A percentile compares a stretch with the other conserved stretches of the same genome.
Conservation (phyloP, 2,888 invertebrate genomes). For the Drosophila sordidapex region DNA sequence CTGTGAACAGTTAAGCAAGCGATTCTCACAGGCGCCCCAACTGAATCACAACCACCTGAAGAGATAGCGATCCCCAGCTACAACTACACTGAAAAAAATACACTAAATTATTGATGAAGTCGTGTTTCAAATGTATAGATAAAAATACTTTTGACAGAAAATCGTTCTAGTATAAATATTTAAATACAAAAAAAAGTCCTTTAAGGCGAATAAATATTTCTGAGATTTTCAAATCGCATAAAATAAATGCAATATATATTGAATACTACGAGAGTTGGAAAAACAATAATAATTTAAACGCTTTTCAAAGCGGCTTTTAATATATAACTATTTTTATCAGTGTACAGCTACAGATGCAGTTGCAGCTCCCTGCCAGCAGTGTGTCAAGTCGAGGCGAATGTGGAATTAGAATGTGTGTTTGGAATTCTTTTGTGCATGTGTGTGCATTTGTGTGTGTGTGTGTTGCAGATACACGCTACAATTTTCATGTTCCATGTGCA, state of each 20-base stretch:
- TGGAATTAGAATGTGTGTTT: slow-evolving; percentile 82
- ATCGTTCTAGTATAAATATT: neutral
- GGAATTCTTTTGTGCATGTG: slow-evolving; percentile 60
- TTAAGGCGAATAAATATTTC: neutral
- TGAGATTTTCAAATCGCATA: neutral
- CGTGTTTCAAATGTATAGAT: neutral
- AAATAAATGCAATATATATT: no score
- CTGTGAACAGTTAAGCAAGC: slow-evolving; percentile 71
- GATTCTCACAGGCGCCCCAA: slow-evolving; percentile 65
- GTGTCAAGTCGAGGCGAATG: slow-evolving; percentile 69
- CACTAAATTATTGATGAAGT: neutral
- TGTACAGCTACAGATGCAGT: slow-evolving; percentile 19
- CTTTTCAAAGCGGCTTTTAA: neutral
- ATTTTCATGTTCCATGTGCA: slow-evolving; percentile 76
- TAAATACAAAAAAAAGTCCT: neutral
- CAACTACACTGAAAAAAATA: neutral
- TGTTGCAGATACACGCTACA: slow-evolving; percentile 68
- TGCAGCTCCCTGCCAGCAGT: slow-evolving; percentile 59
- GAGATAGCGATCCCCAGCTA: slow-evolving; percentile 50
- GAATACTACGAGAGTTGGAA: no score
- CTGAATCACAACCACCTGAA: slow-evolving; percentile 55
- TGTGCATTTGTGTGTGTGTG: slow-evolving; percentile 3
- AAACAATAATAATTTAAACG: neutral
- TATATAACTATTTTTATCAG: neutral
- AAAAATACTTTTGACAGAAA: neutral